Evolutionary conservation across 2,797 vertebrate genomes (phyloP), one percentile per base, ranked within the genome.

Genomic region (Sus cebifrons): DNA sequence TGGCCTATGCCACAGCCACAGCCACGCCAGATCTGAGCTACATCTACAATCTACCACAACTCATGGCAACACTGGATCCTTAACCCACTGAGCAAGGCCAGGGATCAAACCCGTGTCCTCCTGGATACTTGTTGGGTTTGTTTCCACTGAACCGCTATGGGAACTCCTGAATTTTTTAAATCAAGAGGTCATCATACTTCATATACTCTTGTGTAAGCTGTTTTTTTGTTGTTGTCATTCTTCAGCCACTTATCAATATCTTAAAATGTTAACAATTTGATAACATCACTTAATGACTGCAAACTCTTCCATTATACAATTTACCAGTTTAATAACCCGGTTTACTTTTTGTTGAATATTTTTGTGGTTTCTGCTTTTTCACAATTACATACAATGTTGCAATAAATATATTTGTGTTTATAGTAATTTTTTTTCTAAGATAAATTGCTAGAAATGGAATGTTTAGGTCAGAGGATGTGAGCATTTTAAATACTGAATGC

Each of bases 351-450:
- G 0, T 75, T 86, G 64, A 71, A 77, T 88, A 56, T 74, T 79
- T 94, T 54, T 87, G 21, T 27, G 21, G n/a, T 60, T 94, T 87
- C 15, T 64, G 60, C 60, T 87, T 81, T 90, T 29, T 91, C 52
- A 56, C 20, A 49, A 86, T 78, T 65, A 58, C 74, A 75, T 32
- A 60, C 13, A 70, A 29, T 70, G 20, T n/a, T 90, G 54, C 52
- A 44, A 60, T 32, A 75, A 62, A 58, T 29, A 75, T 23, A 18
- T 71, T 89, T 78, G 64, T 56, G 60, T n/a, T 81, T 64, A 71
- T 44, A 54, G 7, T 60, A 23, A 20, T 58, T 86, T 87, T 90
- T 79, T 4, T 15, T 88, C 75, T 54, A 65, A 70, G 58, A 79
- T 73, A 56, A 83, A 87, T 86, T 87, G 7, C 58, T 84, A 32